These are phyloP conservation scores for Engystomops pustulosus DNA, from an alignment of 2,113 vertebrate genomes.

Conservation along the genomic window DNA sequence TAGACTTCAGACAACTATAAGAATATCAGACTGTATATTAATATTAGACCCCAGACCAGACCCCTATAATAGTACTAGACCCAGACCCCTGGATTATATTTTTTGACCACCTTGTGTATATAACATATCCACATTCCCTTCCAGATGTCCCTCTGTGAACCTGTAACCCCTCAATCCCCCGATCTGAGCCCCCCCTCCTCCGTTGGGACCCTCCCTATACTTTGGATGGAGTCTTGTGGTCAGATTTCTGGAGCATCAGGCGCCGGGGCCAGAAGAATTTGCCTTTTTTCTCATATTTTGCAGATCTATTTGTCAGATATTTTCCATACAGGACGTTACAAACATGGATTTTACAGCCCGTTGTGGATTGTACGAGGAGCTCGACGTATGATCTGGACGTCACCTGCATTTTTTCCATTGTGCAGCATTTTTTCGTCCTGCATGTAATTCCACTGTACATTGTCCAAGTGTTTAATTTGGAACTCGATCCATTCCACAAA, in stretches of 20 bases:
- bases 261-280: neutral
- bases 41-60: no score
- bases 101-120: no score
- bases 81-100: no score
- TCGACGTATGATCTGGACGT: constrained; percentile 46
- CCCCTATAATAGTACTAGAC: no score
- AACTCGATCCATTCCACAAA: constrained; percentile 53
- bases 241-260: neutral
- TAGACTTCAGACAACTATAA: no score
- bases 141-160: no score
- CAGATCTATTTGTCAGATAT: constrained; percentile 1
- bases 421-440: constrained; percentile 56
- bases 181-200: neutral
- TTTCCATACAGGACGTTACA: constrained; percentile 3
- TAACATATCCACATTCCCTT: no score
- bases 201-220: neutral
- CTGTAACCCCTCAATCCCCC: no score
- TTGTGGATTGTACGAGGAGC: constrained; percentile 57
- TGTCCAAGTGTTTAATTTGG: constrained; percentile 64
- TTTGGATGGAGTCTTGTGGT: no score
- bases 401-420: constrained; percentile 44
- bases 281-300: neutral
- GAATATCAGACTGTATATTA: no score
- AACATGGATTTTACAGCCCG: neutral
- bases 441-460: constrained; percentile 56